These are phyloP conservation scores for Alethe castanea DNA, from an alignment of 2,113 vertebrate genomes.

Conservation along the genomic window DNA sequence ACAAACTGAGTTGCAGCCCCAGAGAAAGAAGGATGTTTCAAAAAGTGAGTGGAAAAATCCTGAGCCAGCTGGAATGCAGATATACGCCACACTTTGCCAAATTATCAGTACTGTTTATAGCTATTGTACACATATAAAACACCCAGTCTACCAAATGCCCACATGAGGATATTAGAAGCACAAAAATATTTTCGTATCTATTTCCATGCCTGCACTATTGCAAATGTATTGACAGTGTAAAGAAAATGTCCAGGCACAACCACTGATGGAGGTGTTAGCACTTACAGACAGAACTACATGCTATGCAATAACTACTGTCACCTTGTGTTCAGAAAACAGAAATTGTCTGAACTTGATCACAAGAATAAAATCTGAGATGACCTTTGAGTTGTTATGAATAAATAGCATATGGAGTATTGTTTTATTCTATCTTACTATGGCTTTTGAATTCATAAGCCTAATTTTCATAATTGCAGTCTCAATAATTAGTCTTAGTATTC, in stretches of 20 bases:
- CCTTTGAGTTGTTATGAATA: not conserved
- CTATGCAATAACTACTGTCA: not conserved
- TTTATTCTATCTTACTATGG: not conserved
- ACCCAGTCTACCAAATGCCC: not conserved
- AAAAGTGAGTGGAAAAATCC: not conserved
- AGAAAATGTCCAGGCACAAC: not conserved
- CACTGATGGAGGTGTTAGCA: fast-evolving
- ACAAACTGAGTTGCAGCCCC: not conserved
- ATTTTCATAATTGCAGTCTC: not conserved
- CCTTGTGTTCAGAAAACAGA: not conserved
- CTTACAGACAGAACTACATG: not conserved
- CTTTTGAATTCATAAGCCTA: not conserved
- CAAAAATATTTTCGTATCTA: not conserved
- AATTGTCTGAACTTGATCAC: not conserved
- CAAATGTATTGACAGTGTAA: not conserved
- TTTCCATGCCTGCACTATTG: not conserved
- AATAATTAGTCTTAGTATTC: not conserved
- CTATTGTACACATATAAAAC: not conserved
- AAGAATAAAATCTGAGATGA: not conserved
- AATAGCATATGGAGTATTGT: fast-evolving
- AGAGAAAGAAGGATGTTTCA: not conserved
- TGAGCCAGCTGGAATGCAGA: not conserved
- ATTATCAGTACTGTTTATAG: not conserved
- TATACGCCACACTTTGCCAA: not conserved
- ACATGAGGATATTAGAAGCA: not conserved